Conservation (phyloP, 2,888 invertebrate genomes). For the Drosophila anomalata region DNA sequence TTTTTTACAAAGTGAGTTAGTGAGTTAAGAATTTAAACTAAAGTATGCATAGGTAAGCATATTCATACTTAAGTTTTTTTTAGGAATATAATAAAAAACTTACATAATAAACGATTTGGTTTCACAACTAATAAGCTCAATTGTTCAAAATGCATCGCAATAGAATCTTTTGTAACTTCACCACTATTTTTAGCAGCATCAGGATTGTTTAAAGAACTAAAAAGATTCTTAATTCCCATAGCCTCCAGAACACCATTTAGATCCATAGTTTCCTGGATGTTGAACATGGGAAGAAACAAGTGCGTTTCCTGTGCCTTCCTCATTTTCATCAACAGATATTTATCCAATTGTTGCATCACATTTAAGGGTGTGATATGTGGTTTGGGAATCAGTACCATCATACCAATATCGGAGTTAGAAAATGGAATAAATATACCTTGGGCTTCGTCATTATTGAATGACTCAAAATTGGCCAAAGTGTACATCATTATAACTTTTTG, state of each 20-base stretch:
- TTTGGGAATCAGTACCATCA: constrained; percentile 20
- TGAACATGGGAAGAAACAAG: constrained; percentile 14
- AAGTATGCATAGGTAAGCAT: no score
- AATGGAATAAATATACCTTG: constrained; percentile 24
- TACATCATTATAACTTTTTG: constrained; percentile 19
- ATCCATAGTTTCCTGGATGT: neutral
- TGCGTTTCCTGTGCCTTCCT: neutral
- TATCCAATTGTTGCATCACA: constrained; percentile 7
- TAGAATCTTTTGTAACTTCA: neutral
- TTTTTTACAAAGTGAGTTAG: neutral
- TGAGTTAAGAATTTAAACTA: no score
- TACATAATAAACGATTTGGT: neutral
- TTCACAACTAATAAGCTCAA: neutral
- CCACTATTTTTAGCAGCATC: neutral
- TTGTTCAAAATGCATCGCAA: neutral
- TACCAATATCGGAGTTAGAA: neutral
- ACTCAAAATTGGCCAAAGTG: constrained; percentile 2
- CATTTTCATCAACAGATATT: neutral
- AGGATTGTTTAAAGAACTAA: neutral
- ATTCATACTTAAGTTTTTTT: neutral
- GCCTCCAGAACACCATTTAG: neutral
- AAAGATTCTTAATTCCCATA: constrained; percentile 10
- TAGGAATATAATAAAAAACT: neutral
- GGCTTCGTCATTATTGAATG: neutral
- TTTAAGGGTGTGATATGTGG: fast-evolving